These are phyloP conservation scores for Hirtodrosophila alboralis DNA, from an alignment of 2,888 invertebrate species.

Conservation along the genomic window DNA sequence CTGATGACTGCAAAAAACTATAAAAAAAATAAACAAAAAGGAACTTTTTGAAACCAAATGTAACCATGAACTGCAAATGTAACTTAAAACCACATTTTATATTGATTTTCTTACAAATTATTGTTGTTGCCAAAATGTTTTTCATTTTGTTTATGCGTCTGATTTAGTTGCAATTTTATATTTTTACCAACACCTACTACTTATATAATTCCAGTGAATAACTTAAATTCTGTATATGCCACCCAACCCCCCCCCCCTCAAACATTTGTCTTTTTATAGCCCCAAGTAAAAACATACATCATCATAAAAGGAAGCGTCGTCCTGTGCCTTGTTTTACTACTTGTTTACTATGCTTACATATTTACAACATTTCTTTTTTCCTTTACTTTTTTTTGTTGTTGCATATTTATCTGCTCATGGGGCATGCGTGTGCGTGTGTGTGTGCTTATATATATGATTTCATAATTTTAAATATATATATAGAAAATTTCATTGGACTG, in stretches of 20 bases:
- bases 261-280: constrained; percentile 44
- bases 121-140: constrained; percentile 17
- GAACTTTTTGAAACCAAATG: too few species aligned
- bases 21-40: too few species aligned
- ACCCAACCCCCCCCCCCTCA: too few species aligned
- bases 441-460: constrained; percentile 25
- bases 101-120: constrained; percentile 2
- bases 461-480: constrained; percentile 19
- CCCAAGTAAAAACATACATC: constrained; percentile 26
- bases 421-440: constrained; percentile 40
- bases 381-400: constrained; percentile 10
- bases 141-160: constrained; percentile 11
- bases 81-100: constrained; percentile 2
- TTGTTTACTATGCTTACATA: constrained; percentile 46
- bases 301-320: constrained; percentile 16
- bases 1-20: constrained; percentile 1
- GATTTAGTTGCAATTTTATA: constrained; percentile 25
- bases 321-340: constrained; percentile 43
- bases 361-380: constrained; percentile 20
- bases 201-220: constrained; percentile 3
- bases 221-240: constrained; percentile 13
- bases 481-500: constrained; percentile 1
- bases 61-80: constrained; percentile 12
- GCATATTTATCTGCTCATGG: constrained; percentile 28
- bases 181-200: constrained; percentile 3